phyloP scores from a whole-genome alignment of 1,140 invertebrate genomes.

The Lordiphosa stackelbergi region DNA sequence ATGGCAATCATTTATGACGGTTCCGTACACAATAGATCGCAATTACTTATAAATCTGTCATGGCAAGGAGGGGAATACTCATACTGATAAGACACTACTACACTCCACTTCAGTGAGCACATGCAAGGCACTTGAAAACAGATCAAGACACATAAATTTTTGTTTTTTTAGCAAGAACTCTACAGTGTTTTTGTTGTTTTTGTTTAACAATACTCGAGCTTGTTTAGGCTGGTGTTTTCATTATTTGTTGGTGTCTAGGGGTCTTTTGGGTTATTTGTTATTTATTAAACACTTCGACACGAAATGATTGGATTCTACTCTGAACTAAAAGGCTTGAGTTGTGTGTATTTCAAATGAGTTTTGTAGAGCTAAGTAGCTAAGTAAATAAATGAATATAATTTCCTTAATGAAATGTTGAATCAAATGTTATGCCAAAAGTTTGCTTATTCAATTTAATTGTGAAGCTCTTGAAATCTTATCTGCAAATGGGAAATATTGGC shows the following conservation, averaged over 20 bases:
- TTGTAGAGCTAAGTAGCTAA: too few relatives aligned
- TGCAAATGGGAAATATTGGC: too few relatives aligned
- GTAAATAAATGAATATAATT: too few relatives aligned
- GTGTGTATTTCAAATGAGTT: too few relatives aligned
- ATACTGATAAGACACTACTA: constrained; percentile 32
- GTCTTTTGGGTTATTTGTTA: constrained; percentile 49
- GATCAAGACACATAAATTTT: constrained; percentile 50
- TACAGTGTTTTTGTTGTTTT: constrained; percentile 21
- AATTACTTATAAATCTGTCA: constrained; percentile 56
- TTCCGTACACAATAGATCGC: constrained; percentile 33
- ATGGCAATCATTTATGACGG: constrained; percentile 17
- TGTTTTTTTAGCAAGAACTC: neutral
- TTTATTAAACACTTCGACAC: constrained; percentile 52
- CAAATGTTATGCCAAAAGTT: too few relatives aligned
- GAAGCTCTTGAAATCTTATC: too few relatives aligned
- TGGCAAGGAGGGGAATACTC: constrained; percentile 5
- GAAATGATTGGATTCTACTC: constrained; percentile 8
- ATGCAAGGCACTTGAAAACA: constrained; percentile 40
- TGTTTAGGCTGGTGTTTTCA: neutral
- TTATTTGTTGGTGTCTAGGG: constrained; percentile 20
- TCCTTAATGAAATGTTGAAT: too few relatives aligned
- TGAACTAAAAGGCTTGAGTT: too few relatives aligned
- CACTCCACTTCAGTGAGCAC: constrained; percentile 18
- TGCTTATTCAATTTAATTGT: too few relatives aligned
- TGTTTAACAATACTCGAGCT: constrained; percentile 17